Conservation (phyloP, 2,113 vertebrate species). For the Glaucidium brasilianum region DNA sequence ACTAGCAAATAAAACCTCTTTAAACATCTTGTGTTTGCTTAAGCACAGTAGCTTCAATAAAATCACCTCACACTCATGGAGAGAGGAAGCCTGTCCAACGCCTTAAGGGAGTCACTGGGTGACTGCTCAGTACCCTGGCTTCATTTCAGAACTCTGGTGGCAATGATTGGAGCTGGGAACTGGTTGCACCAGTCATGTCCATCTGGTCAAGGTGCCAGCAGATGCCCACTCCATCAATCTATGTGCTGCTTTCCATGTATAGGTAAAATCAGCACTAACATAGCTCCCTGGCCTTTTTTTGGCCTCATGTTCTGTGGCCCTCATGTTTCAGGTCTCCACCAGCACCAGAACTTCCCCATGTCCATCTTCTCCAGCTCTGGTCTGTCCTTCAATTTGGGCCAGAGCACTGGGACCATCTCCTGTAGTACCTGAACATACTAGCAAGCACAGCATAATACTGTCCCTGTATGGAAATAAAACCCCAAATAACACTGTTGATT, state of each 20-base stretch:
- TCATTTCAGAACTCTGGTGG: neutral
- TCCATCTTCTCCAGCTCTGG: neutral
- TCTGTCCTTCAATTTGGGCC: neutral
- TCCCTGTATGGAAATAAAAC: neutral
- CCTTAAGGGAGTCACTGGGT: neutral
- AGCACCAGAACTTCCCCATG: neutral
- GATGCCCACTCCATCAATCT: neutral
- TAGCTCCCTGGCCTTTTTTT: neutral
- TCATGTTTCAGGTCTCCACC: neutral
- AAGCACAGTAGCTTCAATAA: neutral
- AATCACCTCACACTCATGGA: neutral
- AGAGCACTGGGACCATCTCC: neutral
- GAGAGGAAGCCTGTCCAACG: neutral
- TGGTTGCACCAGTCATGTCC: accelerated
- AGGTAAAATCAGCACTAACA: neutral
- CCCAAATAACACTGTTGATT: neutral
- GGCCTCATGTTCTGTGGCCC: neutral
- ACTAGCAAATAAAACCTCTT: neutral
- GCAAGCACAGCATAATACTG: neutral
- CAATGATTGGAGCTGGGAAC: neutral
- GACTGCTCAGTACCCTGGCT: neutral
- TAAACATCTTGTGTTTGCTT: neutral
- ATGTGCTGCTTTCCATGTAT: neutral
- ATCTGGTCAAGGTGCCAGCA: neutral
- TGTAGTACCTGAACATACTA: neutral